Base-by-base conservation (phyloP, 1,140 invertebrate genomes). In the Hyphantria cunea region DNA sequence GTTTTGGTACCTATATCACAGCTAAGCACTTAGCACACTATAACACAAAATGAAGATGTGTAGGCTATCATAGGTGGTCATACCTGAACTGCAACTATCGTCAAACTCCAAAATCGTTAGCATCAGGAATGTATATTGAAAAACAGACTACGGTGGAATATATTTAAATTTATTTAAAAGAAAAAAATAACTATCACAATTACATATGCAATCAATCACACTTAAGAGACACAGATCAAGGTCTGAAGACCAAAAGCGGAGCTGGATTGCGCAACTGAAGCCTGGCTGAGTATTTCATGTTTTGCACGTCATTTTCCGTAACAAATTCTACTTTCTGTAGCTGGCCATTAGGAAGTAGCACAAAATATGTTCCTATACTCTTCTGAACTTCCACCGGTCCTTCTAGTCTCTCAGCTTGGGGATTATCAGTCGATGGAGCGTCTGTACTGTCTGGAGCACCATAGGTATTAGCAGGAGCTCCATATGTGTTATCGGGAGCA, bases 351-450 rank as follows among this genome's bases (percentile, higher is more conserved):
- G 88, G 88, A 13, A 88, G 49, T 0, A 90, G 53, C 0, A 90
- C 73, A 55, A 79, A 90, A 45, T 89, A 89, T 1, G 78, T 70
- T 0, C 85, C 88, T n/a, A 80, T 44, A 49, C 80, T 86, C 54
- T 83, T 82, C 56, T 82, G 78, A 0, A 90, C 79, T 49, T 90
- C 86, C 0, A 90, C 68, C 17, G 83, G 84, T 2, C 75, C 82
- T 17, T 82, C 83, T 32, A 90, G 48, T n/a, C 68, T 85, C 45
- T 86, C 85, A 1, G 72, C 76, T 53, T 82, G 66, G 41, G 78
- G 79, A 17, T 80, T 82, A 13, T 86, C 82, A 6, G 79, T 82
- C 0, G 74, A 72, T 6, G 80, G 59, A 17, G 75, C 73, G 6
- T 79, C 82, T 6, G 78, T 79, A 5, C 69, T 70, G 15, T 75